A percentile compares a stretch with the other conserved stretches of the same genome.
phyloP scores from a whole-genome alignment of 2,797 vertebrate species.

The Sebastes trivittatus region DNA sequence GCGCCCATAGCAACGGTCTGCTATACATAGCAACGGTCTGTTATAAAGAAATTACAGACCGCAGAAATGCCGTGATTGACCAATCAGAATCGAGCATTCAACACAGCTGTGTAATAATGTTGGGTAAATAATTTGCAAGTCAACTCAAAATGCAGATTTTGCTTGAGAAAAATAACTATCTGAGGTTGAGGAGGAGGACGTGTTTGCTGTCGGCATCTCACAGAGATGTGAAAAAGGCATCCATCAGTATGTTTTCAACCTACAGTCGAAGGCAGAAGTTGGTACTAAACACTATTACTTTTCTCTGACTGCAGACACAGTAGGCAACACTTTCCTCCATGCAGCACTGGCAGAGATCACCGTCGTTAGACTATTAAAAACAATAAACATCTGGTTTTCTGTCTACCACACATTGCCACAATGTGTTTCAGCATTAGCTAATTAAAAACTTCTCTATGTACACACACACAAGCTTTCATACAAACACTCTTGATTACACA shows the following conservation, averaged over 20 bases:
- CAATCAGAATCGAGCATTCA: too few species aligned
- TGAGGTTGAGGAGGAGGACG: background rate
- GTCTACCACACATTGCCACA: slow-evolving; percentile 64
- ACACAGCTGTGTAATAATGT: too few species aligned
- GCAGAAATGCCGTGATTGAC: too few species aligned
- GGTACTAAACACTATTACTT: background rate
- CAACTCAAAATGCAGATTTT: background rate
- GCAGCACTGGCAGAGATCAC: slow-evolving; percentile 47
- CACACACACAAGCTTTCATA: slow-evolving; percentile 24
- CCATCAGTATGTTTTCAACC: slow-evolving; percentile 1
- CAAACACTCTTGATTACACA: slow-evolving; percentile 46
- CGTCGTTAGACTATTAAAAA: slow-evolving; percentile 64
- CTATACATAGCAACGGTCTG: too few species aligned
- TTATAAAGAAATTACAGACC: too few species aligned
- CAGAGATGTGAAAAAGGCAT: slow-evolving; percentile 16
- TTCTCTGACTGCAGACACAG: slow-evolving; percentile 36
- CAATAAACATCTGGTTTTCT: slow-evolving; percentile 75
- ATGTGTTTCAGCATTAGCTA: slow-evolving; percentile 68
- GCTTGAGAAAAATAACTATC: background rate
- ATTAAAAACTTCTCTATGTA: slow-evolving; percentile 63
- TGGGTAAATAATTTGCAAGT: background rate
- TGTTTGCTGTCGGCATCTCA: background rate
- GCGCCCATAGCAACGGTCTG: too few species aligned
- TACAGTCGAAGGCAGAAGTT: slow-evolving; percentile 6
- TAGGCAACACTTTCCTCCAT: slow-evolving; percentile 34